A percentile compares a stretch with the other conserved stretches of the same genome.
Conservation (phyloP, 2,113 vertebrate genomes). For the Otus sunia region DNA sequence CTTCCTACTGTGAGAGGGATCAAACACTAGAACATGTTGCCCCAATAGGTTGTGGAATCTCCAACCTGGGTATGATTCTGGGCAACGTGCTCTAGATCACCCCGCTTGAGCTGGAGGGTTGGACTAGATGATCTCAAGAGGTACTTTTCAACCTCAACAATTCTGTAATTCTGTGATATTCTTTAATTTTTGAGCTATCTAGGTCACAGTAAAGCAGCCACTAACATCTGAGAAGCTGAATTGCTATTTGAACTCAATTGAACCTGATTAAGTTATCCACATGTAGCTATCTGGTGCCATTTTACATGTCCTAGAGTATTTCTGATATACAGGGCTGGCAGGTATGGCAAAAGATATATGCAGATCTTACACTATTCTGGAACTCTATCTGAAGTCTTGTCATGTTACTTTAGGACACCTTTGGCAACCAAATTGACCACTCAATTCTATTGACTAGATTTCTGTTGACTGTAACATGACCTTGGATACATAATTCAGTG, state of each 20-base stretch:
- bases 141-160: not conserved
- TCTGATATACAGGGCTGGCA: not conserved
- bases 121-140: not conserved
- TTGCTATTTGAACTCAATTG: not conserved
- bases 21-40: not conserved
- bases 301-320: not conserved
- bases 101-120: not conserved
- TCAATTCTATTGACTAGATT: not conserved
- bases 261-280: not conserved
- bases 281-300: not conserved
- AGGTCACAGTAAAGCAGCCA: not conserved
- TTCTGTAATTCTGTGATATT: not conserved
- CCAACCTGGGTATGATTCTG: not conserved
- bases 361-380: not conserved
- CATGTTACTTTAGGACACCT: not conserved
- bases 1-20: accelerated
- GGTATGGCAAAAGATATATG: not conserved
- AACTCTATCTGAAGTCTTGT: not conserved
- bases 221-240: not conserved
- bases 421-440: not conserved
- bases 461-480: not conserved
- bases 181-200: not conserved
- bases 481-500: not conserved
- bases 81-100: not conserved
- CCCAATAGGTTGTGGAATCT: not conserved